These are phyloP conservation scores for Sebastes glaucus DNA, from an alignment of 2,797 vertebrate genomes.

Conservation along the genomic window DNA sequence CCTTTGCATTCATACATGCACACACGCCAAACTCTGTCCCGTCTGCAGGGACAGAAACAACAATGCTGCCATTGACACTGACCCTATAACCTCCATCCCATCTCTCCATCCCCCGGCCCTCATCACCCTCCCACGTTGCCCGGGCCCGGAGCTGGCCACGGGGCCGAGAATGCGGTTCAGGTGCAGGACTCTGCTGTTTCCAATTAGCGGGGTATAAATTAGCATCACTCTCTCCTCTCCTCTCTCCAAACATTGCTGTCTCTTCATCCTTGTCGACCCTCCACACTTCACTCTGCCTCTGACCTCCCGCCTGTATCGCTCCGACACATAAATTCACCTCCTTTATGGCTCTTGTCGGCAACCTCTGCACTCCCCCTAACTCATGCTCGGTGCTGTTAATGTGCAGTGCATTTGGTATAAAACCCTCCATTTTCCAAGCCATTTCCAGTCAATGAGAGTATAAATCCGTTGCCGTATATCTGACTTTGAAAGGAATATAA, in stretches of 20 bases:
- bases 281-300: constrained; percentile 75
- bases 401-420: constrained; percentile 57
- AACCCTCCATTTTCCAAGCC: constrained; percentile 33
- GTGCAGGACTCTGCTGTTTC: constrained; percentile 83
- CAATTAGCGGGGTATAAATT: constrained; percentile 86
- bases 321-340: constrained; percentile 78
- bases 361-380: constrained; percentile 72
- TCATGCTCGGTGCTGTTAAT: constrained; percentile 58
- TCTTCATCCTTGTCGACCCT: constrained; percentile 79
- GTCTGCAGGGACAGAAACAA: constrained; percentile 70
- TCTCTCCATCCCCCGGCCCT: constrained; percentile 53
- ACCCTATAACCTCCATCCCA: constrained; percentile 58
- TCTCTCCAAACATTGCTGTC: constrained; percentile 78
- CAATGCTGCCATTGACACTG: constrained; percentile 83
- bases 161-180: constrained; percentile 80
- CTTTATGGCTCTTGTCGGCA: constrained; percentile 80
- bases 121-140: constrained; percentile 76
- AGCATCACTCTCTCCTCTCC: constrained; percentile 74
- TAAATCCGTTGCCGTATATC: constrained; percentile 58
- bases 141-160: constrained; percentile 31
- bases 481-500: constrained; percentile 56
- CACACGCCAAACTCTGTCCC: constrained; percentile 38
- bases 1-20: constrained; percentile 2
- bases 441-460: constrained; percentile 57
- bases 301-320: constrained; percentile 69